A percentile compares a stretch with the other conserved stretches of the same genome.
Evolutionary conservation across 2,888 invertebrate species (phyloP).

Genomic region (Synergus umbraculus): DNA sequence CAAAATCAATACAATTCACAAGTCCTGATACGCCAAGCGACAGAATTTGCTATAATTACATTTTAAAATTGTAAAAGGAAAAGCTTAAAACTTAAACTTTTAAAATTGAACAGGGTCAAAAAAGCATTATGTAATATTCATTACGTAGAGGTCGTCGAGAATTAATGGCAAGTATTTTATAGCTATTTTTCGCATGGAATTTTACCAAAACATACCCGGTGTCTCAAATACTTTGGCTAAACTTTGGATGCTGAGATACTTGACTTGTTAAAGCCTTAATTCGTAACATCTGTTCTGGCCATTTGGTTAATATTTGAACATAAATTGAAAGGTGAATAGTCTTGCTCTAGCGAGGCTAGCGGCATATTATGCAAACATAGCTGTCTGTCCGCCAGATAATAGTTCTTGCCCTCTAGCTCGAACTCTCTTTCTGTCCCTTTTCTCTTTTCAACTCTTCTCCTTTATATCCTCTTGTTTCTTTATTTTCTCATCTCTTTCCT

Average conservation of each 20-base stretch:
- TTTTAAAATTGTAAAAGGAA: too few species aligned
- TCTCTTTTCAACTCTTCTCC: constrained; percentile 3
- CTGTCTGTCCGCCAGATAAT: background rate
- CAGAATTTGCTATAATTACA: too few species aligned
- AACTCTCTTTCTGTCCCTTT: background rate
- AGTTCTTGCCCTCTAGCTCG: constrained; percentile 10
- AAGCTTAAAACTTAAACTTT: too few species aligned
- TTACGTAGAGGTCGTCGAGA: too few species aligned
- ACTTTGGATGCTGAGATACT: background rate
- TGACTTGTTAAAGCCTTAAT: constrained; percentile 12
- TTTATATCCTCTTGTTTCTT: background rate
- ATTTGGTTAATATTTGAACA: constrained; percentile 36
- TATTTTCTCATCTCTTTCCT: constrained; percentile 7
- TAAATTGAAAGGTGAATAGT: constrained; percentile 24
- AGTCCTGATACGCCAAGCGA: too few species aligned
- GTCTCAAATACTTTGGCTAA: background rate
- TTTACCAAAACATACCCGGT: background rate
- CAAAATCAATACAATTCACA: background rate
- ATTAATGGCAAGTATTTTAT: background rate
- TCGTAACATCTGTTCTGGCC: constrained; percentile 33
- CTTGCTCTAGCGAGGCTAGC: constrained; percentile 13
- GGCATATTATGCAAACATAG: constrained; percentile 33
- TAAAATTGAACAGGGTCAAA: background rate
- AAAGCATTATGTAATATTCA: too few species aligned
- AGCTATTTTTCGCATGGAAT: background rate